Conservation (phyloP, 1,140 invertebrate species). For the Papilio aristodemus region DNA sequence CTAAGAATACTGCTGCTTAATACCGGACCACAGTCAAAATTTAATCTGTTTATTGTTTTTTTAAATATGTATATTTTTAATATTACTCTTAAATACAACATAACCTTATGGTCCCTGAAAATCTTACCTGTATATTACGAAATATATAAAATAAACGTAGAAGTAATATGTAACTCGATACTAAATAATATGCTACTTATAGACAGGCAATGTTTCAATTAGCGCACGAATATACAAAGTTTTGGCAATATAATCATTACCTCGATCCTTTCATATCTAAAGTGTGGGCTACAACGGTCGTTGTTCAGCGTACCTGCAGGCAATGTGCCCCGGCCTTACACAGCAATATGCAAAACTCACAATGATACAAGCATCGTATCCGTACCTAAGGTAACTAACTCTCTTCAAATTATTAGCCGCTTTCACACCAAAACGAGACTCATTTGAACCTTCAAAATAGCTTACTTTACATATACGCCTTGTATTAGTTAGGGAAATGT, state of each 20-base stretch:
- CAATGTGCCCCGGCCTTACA: neutral
- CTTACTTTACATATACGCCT: neutral
- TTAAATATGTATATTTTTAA: no score
- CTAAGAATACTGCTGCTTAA: no score
- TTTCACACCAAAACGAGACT: neutral
- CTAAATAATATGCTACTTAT: neutral
- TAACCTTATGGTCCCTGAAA: no score
- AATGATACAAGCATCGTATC: constrained; percentile 6
- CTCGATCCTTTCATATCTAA: constrained; percentile 27
- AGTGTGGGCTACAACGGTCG: neutral
- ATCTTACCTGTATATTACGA: no score
- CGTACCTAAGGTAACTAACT: constrained; percentile 21
- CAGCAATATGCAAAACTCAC: neutral
- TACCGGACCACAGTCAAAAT: no score
- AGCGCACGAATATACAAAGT: neutral
- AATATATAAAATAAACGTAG: no score
- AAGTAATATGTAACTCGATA: neutral
- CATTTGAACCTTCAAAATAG: neutral
- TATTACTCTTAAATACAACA: no score
- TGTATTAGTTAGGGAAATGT: neutral
- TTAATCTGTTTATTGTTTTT: no score
- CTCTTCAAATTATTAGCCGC: constrained; percentile 1
- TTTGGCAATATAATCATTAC: constrained; percentile 14
- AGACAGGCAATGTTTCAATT: constrained; percentile 8
- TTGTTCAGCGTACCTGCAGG: neutral